Percentiles rank a stretch among this genome's conserved stretches.
Conservation (phyloP, 2,888 invertebrate species). For the Watsonalla cultraria region DNA sequence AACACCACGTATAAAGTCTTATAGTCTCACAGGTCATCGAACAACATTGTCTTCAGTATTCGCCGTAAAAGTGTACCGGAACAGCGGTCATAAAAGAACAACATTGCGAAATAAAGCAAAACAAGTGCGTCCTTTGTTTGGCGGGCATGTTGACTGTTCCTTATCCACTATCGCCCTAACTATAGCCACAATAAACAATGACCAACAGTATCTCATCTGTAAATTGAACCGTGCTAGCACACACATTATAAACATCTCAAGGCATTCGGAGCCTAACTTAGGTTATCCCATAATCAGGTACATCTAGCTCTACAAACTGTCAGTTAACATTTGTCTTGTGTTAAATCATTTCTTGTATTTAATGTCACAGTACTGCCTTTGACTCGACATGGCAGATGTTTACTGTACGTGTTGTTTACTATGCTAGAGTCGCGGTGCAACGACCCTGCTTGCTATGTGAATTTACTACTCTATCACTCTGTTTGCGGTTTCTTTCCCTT, state of each 20-base stretch:
- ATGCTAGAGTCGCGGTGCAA: slow-evolving; percentile 32
- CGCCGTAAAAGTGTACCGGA: slow-evolving; percentile 42
- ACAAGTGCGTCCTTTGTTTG: slow-evolving; percentile 69
- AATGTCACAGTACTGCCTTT: too few species aligned
- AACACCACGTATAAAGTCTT: not conserved
- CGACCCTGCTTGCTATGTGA: slow-evolving; percentile 44
- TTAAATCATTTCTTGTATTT: too few species aligned
- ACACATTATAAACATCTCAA: too few species aligned
- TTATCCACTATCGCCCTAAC: slow-evolving; percentile 70
- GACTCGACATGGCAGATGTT: too few species aligned
- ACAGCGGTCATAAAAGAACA: slow-evolving; percentile 53
- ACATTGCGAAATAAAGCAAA: slow-evolving; percentile 65
- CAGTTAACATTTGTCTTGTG: too few species aligned
- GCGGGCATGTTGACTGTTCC: slow-evolving; percentile 64
- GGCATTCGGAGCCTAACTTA: too few species aligned
- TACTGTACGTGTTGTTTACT: too few species aligned
- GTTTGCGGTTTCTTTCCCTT: not conserved
- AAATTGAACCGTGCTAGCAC: too few species aligned
- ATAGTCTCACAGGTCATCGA: not conserved
- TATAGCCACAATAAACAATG: slow-evolving; percentile 32
- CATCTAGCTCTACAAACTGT: too few species aligned
- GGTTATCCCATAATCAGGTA: too few species aligned
- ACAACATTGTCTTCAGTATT: not conserved
- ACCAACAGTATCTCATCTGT: not conserved
- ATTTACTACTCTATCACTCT: slow-evolving; percentile 22